These are phyloP conservation scores for Megaleporinus macrocephalus DNA, from an alignment of 2,113 vertebrate genomes.

Conservation along the genomic window DNA sequence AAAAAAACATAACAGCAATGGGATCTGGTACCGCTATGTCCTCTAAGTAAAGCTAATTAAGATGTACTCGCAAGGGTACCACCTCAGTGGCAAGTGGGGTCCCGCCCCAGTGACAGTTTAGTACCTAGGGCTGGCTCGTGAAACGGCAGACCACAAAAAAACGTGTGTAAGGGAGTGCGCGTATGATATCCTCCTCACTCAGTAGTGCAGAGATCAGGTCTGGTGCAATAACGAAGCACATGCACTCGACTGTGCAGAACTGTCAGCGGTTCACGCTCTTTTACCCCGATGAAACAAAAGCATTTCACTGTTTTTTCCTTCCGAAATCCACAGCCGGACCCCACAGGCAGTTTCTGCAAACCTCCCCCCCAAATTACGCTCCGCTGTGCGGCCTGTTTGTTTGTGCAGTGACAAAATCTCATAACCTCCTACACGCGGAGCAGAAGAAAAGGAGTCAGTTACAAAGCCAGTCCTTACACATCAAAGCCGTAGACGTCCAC, in stretches of 20 bases:
- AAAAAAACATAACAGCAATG: no score
- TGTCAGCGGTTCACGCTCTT: not conserved
- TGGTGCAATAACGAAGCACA: slow-evolving; percentile 23
- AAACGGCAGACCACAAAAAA: not conserved
- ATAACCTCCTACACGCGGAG: slow-evolving; percentile 17
- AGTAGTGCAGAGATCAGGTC: slow-evolving; percentile 12
- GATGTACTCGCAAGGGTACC: no score
- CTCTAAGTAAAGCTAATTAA: no score
- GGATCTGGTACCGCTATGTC: no score
- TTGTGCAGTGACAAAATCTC: slow-evolving; percentile 40
- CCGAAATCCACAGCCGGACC: slow-evolving; percentile 19
- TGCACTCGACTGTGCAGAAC: not conserved
- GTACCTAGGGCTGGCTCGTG: no score
- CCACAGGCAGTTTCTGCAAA: slow-evolving; percentile 48
- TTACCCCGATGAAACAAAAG: slow-evolving; percentile 10
- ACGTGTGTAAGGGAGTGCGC: not conserved
- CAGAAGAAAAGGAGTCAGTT: not conserved
- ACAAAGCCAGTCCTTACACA: not conserved
- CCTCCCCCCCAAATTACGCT: slow-evolving; percentile 11
- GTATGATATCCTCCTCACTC: slow-evolving; percentile 15
- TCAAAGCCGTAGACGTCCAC: no score
- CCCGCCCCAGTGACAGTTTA: no score
- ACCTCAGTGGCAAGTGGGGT: no score
- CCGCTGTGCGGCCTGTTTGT: slow-evolving; percentile 35
- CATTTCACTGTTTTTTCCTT: not conserved